Evolutionary conservation across 2,888 invertebrate species (phyloP), one percentile per base, ranked within the genome.

Genomic region (Phortica magna): DNA sequence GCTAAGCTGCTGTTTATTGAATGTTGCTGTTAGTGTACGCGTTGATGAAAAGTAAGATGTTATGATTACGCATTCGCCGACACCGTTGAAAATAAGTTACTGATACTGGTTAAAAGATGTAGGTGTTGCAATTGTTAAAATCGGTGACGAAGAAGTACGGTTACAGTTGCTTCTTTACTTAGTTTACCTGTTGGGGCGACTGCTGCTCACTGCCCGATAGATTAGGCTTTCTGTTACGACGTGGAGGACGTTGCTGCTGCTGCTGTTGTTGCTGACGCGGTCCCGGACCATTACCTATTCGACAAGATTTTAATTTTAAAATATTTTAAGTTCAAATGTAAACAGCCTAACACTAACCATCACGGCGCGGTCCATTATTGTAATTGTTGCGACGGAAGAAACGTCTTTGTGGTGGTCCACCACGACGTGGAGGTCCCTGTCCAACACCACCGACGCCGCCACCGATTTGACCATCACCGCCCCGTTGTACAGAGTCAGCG

Each of bases 381-480:
- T 84, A 83, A 93, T 94, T 95, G 91, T 96, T 95, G 83, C 95
- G 95, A 87, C 95, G 95, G 94, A 94, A 95, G 92, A 94, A 96
- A 87, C 95, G 94, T 88, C 93, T 93, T 79, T 92, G 91, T 80
- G 93, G 93, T 71, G 70, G 70, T 78, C 93, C 92, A 80, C 92
- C 93, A 91, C 93, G 93, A 91, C 93, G 93, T 83, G 93, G 93
- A 88, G 19, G 19, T 42, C 89, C 90, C 48, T 48, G 48, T 6
- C 48, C 48, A 14, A 48, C 48, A 48, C 93, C 93, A 43, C 89
- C 90, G 64, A 89, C 88, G 75, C 83, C 85, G 31, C 75, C 70
- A 17, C 73, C 61, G 43, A 87, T 82, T 17, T 87, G 87, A 76
- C 89, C 89, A 83, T 89, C 89, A 76, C 90, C 89, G 72, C 87